These are phyloP conservation scores for Potorous gilbertii DNA, from an alignment of 2,797 vertebrate genomes.

Conservation along the genomic window DNA sequence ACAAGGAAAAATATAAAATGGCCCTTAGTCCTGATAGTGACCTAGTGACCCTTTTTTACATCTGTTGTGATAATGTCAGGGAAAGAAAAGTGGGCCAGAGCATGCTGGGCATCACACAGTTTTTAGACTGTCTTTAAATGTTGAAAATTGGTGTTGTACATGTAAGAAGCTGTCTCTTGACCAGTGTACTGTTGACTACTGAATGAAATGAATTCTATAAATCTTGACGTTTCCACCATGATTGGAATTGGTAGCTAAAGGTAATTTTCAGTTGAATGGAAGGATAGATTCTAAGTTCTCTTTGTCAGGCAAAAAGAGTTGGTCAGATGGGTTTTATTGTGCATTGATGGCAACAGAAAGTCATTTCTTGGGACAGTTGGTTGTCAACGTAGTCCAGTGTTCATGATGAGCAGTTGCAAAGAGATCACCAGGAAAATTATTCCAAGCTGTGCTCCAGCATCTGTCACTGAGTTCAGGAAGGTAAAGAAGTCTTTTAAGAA, in stretches of 20 bases:
- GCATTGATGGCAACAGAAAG: neutral
- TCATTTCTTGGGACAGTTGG: neutral
- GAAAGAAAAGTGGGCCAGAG: neutral
- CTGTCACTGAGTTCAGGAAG: neutral
- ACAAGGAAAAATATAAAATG: neutral
- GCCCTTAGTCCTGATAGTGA: neutral
- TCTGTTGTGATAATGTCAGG: neutral
- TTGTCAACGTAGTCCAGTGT: neutral
- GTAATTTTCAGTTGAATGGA: neutral
- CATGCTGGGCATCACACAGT: neutral
- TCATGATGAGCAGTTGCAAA: neutral
- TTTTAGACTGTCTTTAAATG: neutral
- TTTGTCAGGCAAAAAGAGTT: neutral
- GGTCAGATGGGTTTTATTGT: neutral
- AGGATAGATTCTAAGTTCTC: neutral
- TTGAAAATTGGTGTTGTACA: neutral
- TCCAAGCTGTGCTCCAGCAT: neutral
- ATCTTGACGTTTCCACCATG: neutral
- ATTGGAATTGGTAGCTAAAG: neutral
- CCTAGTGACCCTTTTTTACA: neutral
- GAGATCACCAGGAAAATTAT: neutral
- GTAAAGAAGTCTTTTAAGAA: neutral
- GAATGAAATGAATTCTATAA: neutral
- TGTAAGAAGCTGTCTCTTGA: neutral
- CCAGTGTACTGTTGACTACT: neutral